Conservation (phyloP, 2,888 invertebrate species). For the Himalopsyche kuldschensis region DNA sequence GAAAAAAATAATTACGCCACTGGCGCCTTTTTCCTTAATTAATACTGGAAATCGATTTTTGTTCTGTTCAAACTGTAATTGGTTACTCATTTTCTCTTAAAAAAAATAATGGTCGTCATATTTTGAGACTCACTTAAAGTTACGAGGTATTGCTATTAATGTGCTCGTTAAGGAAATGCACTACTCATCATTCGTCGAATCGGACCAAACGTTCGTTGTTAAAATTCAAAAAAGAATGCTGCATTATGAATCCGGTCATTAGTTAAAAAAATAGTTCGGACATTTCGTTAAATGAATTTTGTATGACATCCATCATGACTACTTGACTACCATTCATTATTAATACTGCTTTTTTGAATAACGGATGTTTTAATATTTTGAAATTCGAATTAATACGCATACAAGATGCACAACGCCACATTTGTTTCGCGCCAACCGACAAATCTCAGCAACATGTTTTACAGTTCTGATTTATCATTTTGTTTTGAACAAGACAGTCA, state of each 20-base stretch:
- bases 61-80: no score
- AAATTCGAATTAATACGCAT: background rate
- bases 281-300: background rate
- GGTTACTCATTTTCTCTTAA: no score
- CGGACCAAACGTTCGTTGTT: background rate
- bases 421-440: background rate
- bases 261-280: background rate
- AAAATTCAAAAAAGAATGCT: background rate
- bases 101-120: no score
- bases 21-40: no score
- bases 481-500: no score
- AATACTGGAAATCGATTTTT: no score
- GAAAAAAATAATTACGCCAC: no score
- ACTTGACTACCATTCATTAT: background rate
- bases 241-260: background rate
- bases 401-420: background rate
- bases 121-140: no score
- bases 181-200: background rate
- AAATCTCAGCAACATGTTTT: background rate
- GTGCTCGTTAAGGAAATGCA: no score
- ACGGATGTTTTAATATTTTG: background rate
- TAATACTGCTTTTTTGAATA: background rate
- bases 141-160: no score
- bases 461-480: no score
- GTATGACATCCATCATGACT: background rate